Evolutionary conservation across 2,888 invertebrate genomes (phyloP), one percentile per base, ranked within the genome.

Genomic region (Parnassius smintheus): DNA sequence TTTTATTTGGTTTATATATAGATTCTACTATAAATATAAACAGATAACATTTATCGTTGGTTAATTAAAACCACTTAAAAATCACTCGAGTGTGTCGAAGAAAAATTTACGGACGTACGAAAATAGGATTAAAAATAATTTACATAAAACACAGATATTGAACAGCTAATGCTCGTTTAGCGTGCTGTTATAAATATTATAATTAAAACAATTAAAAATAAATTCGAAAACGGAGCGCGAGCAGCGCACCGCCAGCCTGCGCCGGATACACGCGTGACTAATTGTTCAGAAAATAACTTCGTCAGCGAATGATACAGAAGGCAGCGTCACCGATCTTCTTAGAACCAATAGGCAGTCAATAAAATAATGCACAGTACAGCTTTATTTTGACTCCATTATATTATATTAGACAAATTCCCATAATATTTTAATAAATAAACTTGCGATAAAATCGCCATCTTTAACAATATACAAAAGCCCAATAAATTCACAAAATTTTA

Each of bases 201-300:
- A 56, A 35, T 35, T 25, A 59, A 52, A 52, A 51, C 12, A 51
- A 54, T 50, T 50, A 55, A 59, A 60, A 52, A 13, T 52, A 44
- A 56, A 56, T 56, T 41, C 25, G 18, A 60, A 44, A 25, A 65
- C 54, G 60, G 65, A 65, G 72, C 66, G 72, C 68, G 64, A 69
- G 72, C 68, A 70, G 62, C 68, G 73, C 73, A 68, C 83, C 77
- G 78, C 75, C 83, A 80, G 79, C 78, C 66, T 77, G 86, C 86
- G 86, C 83, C 90, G 90, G 89, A 89, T 90, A 87, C 88, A 82
- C 83, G 88, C 78, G 88, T 91, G 91, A 91, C 91, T 91, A 91
- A 91, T 87, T 80, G 83, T 78, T 85, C 91, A 91, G 90, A 91
- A 91, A 91, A 91, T 91, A 91, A 89, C 89, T 88, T 84, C 84